Base-by-base conservation (phyloP, 2,113 vertebrate genomes). In the Bubo blakistoni region DNA sequence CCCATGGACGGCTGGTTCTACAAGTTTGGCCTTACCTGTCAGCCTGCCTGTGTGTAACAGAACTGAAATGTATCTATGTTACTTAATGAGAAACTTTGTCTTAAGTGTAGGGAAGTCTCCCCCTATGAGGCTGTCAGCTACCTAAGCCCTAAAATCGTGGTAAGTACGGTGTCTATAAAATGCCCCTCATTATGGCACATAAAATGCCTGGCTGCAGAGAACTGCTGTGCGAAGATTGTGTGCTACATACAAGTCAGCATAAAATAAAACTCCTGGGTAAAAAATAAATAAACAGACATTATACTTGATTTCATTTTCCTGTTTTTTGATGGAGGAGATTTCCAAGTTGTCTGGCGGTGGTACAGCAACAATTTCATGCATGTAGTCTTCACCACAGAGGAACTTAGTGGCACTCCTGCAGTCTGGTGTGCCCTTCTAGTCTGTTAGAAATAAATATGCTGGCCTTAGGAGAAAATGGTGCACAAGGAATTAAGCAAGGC, bases 61-160 rank as follows among this genome's bases (percentile, higher is more conserved):
- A 97, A 95, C 88, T 90, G 94, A 97, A 97, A 97, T 95, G 74
- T 96, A 97, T 97, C 97, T 97, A 36, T 96, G 88, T 97, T 97
- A 95, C 96, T 96, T 98, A 97, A 96, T 95, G 95, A 98, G 96
- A 95, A 98, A 95, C 94, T 97, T 98, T 95, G 96, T 97, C 91
- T 97, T 96, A 94, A 97, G 72, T 81, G 61, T 95, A 95, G 78
- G 86, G 79, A 98, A 93, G 87, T 93, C 77, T 98, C 95, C 96
- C 80, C 96, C 94, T 97, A 96, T 87, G 95, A 96, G 92, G 71
- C 86, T 97, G 96, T 96, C 97, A 97, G 92, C 96, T 98, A 97
- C 96, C 94, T 97, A 94, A 98, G 93, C 88, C 94, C 97, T 97
- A 96, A 98, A 98, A 98, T 98, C 96, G 59, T 96, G 77, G 94